Percentiles rank a stretch among this genome's conserved stretches.
phyloP scores from a whole-genome alignment of 2,113 vertebrate species.

The Microtus pennsylvanicus region DNA sequence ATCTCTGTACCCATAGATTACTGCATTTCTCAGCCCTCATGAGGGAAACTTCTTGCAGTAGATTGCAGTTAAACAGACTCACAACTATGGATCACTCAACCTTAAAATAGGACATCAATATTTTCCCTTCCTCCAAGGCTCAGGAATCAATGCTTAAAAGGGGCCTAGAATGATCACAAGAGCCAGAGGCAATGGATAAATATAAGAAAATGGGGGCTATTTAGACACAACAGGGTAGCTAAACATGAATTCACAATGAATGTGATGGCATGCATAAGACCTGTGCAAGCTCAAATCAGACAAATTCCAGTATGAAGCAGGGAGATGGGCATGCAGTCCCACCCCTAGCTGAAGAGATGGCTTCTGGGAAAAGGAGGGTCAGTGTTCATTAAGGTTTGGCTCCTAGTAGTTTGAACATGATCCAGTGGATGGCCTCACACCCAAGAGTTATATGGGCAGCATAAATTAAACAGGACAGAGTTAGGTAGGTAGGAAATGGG shows the following conservation, averaged over 20 bases:
- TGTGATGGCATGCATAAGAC: not conserved
- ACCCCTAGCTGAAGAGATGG: not conserved
- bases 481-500: not conserved
- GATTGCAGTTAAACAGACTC: no score
- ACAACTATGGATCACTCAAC: no score
- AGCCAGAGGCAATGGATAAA: not conserved
- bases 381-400: not conserved
- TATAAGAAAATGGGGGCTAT: not conserved
- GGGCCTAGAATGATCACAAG: not conserved
- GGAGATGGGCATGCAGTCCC: not conserved
- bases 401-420: not conserved
- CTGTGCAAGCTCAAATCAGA: not conserved
- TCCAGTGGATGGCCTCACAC: not conserved
- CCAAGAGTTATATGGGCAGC: not conserved
- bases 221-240: not conserved
- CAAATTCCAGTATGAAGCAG: not conserved
- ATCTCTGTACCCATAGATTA: not conserved
- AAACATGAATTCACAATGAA: not conserved
- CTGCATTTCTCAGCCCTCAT: no score
- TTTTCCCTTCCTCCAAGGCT: not conserved
- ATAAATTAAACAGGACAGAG: not conserved
- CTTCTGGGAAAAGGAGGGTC: not conserved
- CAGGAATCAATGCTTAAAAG: not conserved
- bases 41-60: no score
- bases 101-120: not conserved